Conservation (phyloP, 1,140 invertebrate species). For the Argopecten irradians region DNA sequence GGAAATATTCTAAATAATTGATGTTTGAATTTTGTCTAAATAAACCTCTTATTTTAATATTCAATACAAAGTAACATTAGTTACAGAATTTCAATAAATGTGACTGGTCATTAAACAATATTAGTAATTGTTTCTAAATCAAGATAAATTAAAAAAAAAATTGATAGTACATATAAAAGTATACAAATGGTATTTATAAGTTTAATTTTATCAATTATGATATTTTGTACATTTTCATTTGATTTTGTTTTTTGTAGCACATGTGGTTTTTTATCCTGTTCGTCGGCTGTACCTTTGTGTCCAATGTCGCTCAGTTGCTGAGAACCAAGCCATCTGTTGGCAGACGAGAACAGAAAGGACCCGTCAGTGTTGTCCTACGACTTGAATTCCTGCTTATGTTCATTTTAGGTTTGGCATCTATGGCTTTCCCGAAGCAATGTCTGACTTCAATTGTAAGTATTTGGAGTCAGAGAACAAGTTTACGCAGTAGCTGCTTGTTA, state of each 20-base stretch:
- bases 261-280: constrained; percentile 40
- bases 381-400: constrained; percentile 44
- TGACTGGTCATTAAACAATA: background rate
- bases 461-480: background rate
- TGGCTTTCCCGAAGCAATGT: constrained; percentile 38
- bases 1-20: too few species aligned
- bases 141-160: background rate
- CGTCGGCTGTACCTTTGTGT: constrained; percentile 24
- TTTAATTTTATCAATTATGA: too few species aligned
- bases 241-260: constrained; percentile 39
- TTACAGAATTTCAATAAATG: too few species aligned
- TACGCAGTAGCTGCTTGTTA: background rate
- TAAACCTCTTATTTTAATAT: too few species aligned
- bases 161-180: too few species aligned
- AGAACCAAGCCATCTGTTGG: constrained; percentile 34
- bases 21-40: too few species aligned
- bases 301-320: constrained; percentile 32
- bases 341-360: constrained; percentile 46
- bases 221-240: too few species aligned
- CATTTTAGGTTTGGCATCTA: constrained; percentile 6
- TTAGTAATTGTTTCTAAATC: background rate
- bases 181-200: too few species aligned
- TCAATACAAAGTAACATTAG: too few species aligned
- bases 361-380: constrained; percentile 36
- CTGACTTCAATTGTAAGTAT: constrained; percentile 28